Evolutionary conservation across 2,888 invertebrate genomes (phyloP).

Genomic region (Mythimna vitellina): DNA sequence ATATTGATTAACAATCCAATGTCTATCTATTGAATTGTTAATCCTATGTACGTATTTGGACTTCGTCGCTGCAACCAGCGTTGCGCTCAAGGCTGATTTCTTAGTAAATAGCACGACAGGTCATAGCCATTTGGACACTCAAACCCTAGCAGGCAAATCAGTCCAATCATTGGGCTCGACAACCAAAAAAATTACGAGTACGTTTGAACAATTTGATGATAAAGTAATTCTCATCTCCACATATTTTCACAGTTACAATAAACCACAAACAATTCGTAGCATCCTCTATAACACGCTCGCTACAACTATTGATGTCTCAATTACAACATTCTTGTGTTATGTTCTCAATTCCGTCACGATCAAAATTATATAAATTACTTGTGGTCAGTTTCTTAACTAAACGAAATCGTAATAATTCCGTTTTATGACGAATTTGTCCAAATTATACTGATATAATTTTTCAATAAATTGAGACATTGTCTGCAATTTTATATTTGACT

Average conservation of each 20-base stretch:
- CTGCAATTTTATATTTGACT: neutral
- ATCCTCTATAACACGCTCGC: constrained; percentile 33
- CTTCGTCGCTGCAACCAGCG: too few species aligned
- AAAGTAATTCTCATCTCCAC: constrained; percentile 23
- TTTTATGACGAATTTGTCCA: neutral
- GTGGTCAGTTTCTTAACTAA: constrained; percentile 37
- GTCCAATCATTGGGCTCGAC: neutral
- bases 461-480: neutral
- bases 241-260: constrained; percentile 33
- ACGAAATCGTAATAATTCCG: constrained; percentile 1
- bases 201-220: neutral
- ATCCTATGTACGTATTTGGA: too few species aligned
- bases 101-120: too few species aligned
- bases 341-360: constrained; percentile 35
- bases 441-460: neutral
- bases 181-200: neutral
- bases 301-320: constrained; percentile 39
- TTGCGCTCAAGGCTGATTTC: too few species aligned
- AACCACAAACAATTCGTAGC: constrained; percentile 45
- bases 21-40: too few species aligned
- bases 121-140: too few species aligned
- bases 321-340: constrained; percentile 39
- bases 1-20: too few species aligned
- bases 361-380: constrained; percentile 32
- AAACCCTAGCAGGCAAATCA: too few species aligned